phyloP scores from a whole-genome alignment of 2,797 vertebrate genomes.

The Adelosebastes latens region DNA sequence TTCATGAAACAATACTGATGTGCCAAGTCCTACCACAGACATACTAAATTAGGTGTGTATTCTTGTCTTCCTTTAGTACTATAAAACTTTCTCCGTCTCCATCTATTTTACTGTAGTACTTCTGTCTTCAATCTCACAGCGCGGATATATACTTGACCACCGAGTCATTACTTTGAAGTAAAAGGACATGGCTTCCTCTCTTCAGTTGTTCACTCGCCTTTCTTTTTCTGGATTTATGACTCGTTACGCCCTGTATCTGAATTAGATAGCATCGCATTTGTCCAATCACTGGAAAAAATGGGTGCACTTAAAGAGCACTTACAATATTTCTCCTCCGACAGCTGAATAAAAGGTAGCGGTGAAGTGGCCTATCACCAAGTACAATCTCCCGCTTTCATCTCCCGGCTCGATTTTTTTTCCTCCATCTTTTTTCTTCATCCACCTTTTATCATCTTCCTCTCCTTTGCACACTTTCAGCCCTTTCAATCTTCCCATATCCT shows the following conservation, averaged over 20 bases:
- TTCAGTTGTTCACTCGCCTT: conserved; percentile 12
- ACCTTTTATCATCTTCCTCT: neutral
- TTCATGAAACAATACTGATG: neutral
- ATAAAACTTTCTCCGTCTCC: too few species aligned
- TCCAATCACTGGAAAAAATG: conserved; percentile 44
- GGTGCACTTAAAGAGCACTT: conserved; percentile 41
- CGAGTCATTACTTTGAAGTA: conserved; percentile 14
- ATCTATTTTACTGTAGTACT: too few species aligned
- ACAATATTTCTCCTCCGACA: conserved; percentile 38
- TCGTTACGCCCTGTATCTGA: conserved; percentile 27
- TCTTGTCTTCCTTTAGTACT: neutral
- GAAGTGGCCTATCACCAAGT: conserved; percentile 20
- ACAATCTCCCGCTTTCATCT: conserved; percentile 27
- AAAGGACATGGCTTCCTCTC: conserved; percentile 16
- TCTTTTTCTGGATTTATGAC: conserved; percentile 46
- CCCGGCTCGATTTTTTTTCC: neutral
- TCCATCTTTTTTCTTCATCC: neutral
- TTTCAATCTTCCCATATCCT: neutral
- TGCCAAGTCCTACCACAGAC: neutral
- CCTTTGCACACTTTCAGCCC: neutral
- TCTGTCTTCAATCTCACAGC: conserved; percentile 11
- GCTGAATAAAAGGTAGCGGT: conserved; percentile 15
- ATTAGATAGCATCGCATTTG: conserved; percentile 37
- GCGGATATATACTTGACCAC: conserved; percentile 21
- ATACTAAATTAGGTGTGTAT: neutral